Base-by-base conservation (phyloP, 23 tunicate species). In the Phallusia fumigata region DNA sequence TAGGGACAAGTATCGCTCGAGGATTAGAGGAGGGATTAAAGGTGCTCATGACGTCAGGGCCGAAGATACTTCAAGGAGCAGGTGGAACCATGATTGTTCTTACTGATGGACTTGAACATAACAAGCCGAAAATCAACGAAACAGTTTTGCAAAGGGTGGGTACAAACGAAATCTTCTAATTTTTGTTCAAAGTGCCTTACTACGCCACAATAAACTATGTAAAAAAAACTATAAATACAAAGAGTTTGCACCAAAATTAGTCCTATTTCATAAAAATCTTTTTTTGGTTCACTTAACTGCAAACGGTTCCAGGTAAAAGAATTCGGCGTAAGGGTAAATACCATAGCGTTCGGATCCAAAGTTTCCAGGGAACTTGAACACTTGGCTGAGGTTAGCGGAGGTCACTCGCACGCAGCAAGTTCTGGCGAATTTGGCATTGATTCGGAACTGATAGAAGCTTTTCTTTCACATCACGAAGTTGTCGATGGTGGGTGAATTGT, bases 1-100 rank as follows among this genome's bases (percentile, higher is more conserved):
- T 79, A 86, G 99, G 99, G 3, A 95, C 99, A 12, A 90, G 95
- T 73, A 95, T 95, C 31, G 99, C 96, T 19, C 76, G 92, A 28
- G 99, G 95, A 18, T 65, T 95, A 18, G 35, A 31, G 33, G 51
- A 69, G 36, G 99, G 82, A 21, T 31, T 90, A n/a, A 32, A 84
- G 21, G 83, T 95, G 64, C 69, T 95, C 30, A 26, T 32, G 64
- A 76, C 65, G 18, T 65, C 91, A 44, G 95, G 95, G 2, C 95
- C 99, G 8, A 34, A 19, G 21, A 33, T 35, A 34, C 49, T 69
- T 80, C 85, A 87, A 24, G 89, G 83, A 64, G 52, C 77, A 0
- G 95, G 95, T 33, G 99, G 99, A 53, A 82, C 74, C 11, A 86
- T 95, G 30, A 87, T 95, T 64, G 40, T 95, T 36, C 84, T 95